These are phyloP conservation scores for Loxodonta africana DNA, from an alignment of 2,113 vertebrate genomes.

Conservation along the genomic window DNA sequence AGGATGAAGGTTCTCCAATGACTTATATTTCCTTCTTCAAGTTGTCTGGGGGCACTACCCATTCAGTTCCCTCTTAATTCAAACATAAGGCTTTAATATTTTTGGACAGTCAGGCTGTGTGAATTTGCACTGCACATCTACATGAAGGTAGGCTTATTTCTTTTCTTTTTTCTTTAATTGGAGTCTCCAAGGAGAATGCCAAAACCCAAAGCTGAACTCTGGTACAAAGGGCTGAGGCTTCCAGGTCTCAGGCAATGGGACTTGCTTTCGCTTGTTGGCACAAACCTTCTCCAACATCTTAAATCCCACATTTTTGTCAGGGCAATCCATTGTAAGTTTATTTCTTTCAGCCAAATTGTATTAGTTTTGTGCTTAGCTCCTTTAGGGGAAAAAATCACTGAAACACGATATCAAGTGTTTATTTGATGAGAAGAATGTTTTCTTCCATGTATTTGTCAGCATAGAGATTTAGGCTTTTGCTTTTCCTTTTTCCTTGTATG, in stretches of 20 bases:
- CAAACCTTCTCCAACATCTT: slow-evolving; percentile 74
- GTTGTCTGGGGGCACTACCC: not conserved
- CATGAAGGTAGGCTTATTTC: not conserved
- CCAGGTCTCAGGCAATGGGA: slow-evolving; percentile 84
- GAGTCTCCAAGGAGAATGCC: slow-evolving; percentile 75
- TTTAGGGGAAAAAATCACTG: slow-evolving; percentile 33
- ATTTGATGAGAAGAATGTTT: slow-evolving; percentile 66
- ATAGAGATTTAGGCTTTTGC: not conserved
- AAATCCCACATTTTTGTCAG: slow-evolving; percentile 79
- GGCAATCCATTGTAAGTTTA: slow-evolving; percentile 80
- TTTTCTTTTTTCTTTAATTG: slow-evolving; percentile 50
- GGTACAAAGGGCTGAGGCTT: slow-evolving; percentile 81
- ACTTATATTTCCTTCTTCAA: not conserved
- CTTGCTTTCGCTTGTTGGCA: slow-evolving; percentile 81
- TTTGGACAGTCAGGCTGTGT: not conserved
- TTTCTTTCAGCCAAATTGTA: slow-evolving; percentile 81
- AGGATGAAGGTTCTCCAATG: not conserved
- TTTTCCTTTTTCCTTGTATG: slow-evolving; percentile 4
- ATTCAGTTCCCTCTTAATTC: not conserved
- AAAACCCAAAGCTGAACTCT: slow-evolving; percentile 83
- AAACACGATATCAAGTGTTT: slow-evolving; percentile 78
- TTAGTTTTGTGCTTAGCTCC: slow-evolving; percentile 45
- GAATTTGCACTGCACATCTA: not conserved
- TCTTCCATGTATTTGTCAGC: not conserved
- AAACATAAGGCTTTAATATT: not conserved